Evolutionary conservation across 1,140 invertebrate species (phyloP), one percentile per base, ranked within the genome.

Genomic region (Bombus turneri): DNA sequence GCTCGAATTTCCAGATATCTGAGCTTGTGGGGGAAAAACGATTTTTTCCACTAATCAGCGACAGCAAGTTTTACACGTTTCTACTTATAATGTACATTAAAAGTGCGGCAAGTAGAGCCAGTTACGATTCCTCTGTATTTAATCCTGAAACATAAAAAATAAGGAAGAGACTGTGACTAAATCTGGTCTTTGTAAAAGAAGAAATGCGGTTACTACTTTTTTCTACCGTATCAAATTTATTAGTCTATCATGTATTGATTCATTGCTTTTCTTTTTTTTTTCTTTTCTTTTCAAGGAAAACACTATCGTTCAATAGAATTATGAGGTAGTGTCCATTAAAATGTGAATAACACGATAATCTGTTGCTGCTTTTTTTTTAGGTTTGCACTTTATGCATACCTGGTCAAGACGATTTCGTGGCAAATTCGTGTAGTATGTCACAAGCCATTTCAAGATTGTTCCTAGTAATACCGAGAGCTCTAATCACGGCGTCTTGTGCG

Each of bases 371-470:
- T 77, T 47, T 64, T 39, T 39, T 71, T 69, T 81, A 85, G 78
- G 43, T 73, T 85, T 81, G 77, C 68, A 81, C 59, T 83, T 74
- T 74, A n/a, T 47, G 69, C 66, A 79, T 92, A 94, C 94, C 94
- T 93, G 93, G 94, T 95, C 94, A 95, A 87, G 94, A 95, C 62
- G 94, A 95, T 92, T 97, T 97, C n/a, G 96, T 96, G 22, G 96
- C 98, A 95, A 99, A 99, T 94, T 99, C 98, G 94, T 98, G 97
- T 90, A 99, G 96, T 95, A 99, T 99, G 95, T 99, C 98, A 95
- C 98, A 97, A 43, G 98, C 98, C 98, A 99, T 99, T 94, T 98
- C 97, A 57, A 99, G 96, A 95, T 99, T 98, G 94, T 99, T 99
- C 80, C 98, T 96, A 2, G 98, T 98, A 81, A 99, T 99, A 77